A percentile compares a stretch with the other conserved stretches of the same genome.
Evolutionary conservation across 2,888 invertebrate species (phyloP).

Genomic region (Ischnura elegans): DNA sequence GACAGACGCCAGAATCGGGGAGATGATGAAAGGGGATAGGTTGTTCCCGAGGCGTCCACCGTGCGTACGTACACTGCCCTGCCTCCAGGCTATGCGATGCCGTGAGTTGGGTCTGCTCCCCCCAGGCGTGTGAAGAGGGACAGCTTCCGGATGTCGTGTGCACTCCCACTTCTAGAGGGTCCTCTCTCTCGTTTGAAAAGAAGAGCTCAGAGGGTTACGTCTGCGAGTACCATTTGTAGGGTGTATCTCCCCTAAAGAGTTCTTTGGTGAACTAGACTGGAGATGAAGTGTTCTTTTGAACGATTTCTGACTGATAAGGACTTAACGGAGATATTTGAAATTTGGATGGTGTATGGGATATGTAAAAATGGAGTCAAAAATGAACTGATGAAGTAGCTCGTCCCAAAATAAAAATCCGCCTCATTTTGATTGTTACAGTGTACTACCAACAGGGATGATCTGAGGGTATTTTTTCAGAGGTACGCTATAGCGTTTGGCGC

Average conservation of each 20-base stretch:
- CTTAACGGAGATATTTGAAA: neutral
- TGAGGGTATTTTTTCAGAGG: no score
- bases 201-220: neutral
- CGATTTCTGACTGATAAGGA: neutral
- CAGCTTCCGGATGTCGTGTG: constrained; percentile 45
- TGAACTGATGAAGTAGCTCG: no score
- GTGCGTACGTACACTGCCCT: neutral
- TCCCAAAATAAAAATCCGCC: no score
- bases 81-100: neutral
- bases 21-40: neutral
- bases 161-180: neutral
- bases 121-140: neutral
- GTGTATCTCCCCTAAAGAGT: neutral
- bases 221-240: neutral
- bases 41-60: neutral
- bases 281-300: neutral
- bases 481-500: no score
- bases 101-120: neutral
- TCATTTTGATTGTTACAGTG: no score
- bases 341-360: neutral
- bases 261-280: neutral
- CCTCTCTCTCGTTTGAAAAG: neutral
- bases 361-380: neutral
- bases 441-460: no score
- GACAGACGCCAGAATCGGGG: neutral